A percentile compares a stretch with the other conserved stretches of the same genome.
phyloP scores from a whole-genome alignment of 2,113 vertebrate species.

The Sceloporus undulatus region DNA sequence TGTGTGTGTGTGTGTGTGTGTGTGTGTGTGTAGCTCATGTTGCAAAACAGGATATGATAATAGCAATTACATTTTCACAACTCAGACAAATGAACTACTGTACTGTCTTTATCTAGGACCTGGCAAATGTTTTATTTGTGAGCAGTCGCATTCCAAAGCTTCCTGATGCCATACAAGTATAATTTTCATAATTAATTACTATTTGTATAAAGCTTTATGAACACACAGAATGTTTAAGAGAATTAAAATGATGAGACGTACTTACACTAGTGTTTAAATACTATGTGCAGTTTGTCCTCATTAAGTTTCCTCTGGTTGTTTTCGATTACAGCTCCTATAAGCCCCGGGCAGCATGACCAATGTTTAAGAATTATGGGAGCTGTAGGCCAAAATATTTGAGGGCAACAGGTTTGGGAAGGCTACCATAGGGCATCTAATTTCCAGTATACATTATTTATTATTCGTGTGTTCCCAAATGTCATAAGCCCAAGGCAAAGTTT shows the following conservation, averaged over 20 bases:
- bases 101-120: not conserved
- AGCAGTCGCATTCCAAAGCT: conserved; percentile 7
- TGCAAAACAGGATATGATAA: conserved; percentile 46
- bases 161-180: not conserved
- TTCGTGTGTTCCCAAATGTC: not conserved
- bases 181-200: conserved; percentile 33
- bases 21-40: conserved; percentile 12
- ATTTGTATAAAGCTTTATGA: not conserved
- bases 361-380: not conserved
- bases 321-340: not conserved
- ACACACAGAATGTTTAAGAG: not conserved
- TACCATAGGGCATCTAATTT: not conserved
- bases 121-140: not conserved
- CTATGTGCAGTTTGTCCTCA: not conserved
- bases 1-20: conserved; percentile 17
- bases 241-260: not conserved
- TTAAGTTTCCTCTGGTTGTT: not conserved
- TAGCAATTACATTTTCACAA: conserved; percentile 18
- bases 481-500: not conserved
- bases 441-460: not conserved
- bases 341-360: too few relatives aligned
- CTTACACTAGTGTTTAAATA: not conserved
- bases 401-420: too few relatives aligned
- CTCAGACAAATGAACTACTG: not conserved
- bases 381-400: not conserved